phyloP scores from a whole-genome alignment of 2,113 vertebrate genomes.

The Plectropomus leopardus region DNA sequence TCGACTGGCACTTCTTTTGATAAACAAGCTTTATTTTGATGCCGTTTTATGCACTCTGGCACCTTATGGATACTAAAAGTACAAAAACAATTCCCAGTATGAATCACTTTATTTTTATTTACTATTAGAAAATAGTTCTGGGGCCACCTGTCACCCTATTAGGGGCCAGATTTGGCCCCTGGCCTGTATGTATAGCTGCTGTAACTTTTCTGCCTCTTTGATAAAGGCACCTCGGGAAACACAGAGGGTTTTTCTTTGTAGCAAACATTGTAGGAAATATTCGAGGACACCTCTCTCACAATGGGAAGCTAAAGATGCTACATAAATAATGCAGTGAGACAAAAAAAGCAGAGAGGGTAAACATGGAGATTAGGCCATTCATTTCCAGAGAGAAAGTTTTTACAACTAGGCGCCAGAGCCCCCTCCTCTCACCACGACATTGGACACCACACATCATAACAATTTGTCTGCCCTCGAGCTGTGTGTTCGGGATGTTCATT shows the following conservation, averaged over 20 bases:
- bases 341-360: neutral
- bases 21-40: too few species aligned
- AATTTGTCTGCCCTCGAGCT: conserved; percentile 39
- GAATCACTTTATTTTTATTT: too few species aligned
- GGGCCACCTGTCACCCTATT: too few species aligned
- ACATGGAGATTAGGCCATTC: conserved; percentile 20
- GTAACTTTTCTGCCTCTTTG: too few species aligned
- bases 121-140: too few species aligned
- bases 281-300: neutral
- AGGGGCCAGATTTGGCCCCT: too few species aligned
- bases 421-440: conserved; percentile 24
- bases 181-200: too few species aligned
- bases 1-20: too few species aligned
- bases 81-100: too few species aligned
- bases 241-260: neutral
- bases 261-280: neutral
- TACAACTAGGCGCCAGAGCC: neutral
- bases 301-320: conserved; percentile 1
- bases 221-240: too few species aligned
- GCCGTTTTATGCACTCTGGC: too few species aligned
- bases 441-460: conserved; percentile 34
- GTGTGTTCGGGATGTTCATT: conserved; percentile 34
- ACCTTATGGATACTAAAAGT: too few species aligned
- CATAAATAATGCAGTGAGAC: conserved; percentile 22
- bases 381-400: conserved; percentile 4